Conservation (phyloP, 2,797 vertebrate species). For the Coilia nasus region DNA sequence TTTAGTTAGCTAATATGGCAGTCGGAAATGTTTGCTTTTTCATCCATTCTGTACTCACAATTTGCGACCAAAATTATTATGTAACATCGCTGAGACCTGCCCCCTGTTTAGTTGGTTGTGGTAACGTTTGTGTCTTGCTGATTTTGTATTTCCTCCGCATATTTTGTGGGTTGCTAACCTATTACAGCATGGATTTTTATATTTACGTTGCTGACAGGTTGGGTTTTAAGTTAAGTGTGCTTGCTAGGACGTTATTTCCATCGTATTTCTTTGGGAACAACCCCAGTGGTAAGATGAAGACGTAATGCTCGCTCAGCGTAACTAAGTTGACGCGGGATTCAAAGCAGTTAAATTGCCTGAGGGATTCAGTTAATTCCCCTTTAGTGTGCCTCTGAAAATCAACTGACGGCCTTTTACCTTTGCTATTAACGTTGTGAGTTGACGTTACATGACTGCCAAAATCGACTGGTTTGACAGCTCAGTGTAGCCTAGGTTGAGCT, state of each 20-base stretch:
- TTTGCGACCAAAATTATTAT: constrained; percentile 17
- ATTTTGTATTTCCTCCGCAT: background rate
- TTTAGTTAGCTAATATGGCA: constrained; percentile 2
- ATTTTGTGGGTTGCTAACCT: background rate
- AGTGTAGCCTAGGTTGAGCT: background rate
- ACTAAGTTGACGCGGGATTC: background rate
- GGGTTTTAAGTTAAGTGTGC: background rate
- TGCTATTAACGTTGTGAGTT: background rate
- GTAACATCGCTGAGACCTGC: background rate
- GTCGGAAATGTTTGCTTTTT: background rate
- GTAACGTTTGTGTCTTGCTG: background rate
- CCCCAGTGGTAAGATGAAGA: background rate
- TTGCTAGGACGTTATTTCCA: background rate
- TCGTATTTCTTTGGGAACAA: background rate
- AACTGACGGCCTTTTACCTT: background rate
- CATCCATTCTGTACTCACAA: background rate
- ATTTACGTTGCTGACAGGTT: background rate
- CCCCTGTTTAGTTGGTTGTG: background rate
- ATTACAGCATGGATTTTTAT: background rate
- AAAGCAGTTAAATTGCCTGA: background rate
- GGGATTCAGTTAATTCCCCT: too few species aligned
- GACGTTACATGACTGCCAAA: background rate
- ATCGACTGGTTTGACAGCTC: background rate
- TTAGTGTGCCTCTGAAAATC: background rate
- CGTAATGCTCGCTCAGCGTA: background rate